Evolutionary conservation across 2,113 vertebrate species (phyloP).

Genomic region (Dascyllus trimaculatus): DNA sequence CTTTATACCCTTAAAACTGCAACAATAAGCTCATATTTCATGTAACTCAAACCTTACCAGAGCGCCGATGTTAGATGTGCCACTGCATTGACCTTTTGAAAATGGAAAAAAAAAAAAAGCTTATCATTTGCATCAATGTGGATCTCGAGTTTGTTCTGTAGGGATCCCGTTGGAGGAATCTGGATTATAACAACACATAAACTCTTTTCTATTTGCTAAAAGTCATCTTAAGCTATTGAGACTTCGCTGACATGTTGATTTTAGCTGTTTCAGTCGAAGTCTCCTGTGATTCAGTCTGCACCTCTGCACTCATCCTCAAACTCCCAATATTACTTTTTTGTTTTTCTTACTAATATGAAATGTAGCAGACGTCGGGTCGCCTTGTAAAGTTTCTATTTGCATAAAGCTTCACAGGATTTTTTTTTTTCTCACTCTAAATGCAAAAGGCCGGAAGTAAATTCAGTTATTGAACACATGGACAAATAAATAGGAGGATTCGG

Average conservation of each 20-base stretch:
- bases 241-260: constrained; percentile 31
- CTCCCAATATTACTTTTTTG: neutral
- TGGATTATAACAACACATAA: constrained; percentile 22
- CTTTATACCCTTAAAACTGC: constrained; percentile 13
- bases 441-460: neutral
- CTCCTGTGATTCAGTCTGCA: neutral
- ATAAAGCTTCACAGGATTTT: neutral
- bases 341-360: constrained; percentile 22
- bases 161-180: constrained; percentile 49
- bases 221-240: constrained; percentile 53
- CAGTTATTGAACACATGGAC: constrained; percentile 30
- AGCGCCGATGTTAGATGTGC: constrained; percentile 25
- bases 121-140: constrained; percentile 74
- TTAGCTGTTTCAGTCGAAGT: constrained; percentile 11
- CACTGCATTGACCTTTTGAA: constrained; percentile 73
- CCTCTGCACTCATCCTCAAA: neutral
- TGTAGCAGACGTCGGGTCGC: constrained; percentile 13
- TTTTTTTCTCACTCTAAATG: constrained; percentile 1
- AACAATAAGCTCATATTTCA: neutral
- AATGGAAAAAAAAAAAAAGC: constrained; percentile 83
- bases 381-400: constrained; percentile 4
- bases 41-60: constrained; percentile 1
- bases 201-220: constrained; percentile 37
- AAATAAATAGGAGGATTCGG: constrained; percentile 77
- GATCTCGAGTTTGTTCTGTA: constrained; percentile 65